Conservation (phyloP, 2,888 invertebrate genomes). For the Torymus tubicola region DNA sequence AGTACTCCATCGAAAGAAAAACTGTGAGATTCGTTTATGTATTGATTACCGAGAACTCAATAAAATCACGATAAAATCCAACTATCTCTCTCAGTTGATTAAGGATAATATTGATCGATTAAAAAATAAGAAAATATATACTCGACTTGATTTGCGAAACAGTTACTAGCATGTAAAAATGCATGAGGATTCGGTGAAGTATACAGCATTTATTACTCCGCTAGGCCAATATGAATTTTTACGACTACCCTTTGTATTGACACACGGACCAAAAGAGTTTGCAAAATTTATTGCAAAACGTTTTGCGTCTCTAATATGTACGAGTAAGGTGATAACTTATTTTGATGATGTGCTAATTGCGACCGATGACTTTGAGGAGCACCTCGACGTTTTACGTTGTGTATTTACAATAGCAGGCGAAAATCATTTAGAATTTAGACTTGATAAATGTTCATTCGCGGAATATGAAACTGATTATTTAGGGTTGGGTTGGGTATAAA, state of each 20-base stretch:
- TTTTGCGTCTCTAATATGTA: background rate
- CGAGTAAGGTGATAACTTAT: background rate
- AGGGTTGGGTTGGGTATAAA: background rate
- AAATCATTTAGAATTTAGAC: background rate
- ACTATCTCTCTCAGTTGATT: background rate
- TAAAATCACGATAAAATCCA: background rate
- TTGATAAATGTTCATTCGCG: background rate
- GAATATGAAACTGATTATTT: background rate
- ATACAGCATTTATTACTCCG: conserved; percentile 39
- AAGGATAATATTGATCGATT: conserved; percentile 1
- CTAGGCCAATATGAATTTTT: conserved; percentile 41
- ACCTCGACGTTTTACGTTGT: background rate
- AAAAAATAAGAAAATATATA: background rate
- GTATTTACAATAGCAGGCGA: conserved; percentile 1
- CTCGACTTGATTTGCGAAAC: conserved; percentile 11
- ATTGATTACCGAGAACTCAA: conserved; percentile 19
- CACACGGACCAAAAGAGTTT: conserved; percentile 40
- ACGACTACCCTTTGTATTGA: conserved; percentile 33
- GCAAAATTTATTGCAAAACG: background rate
- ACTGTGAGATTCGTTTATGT: conserved; percentile 16
- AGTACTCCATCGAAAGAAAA: conserved; percentile 15
- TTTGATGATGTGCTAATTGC: conserved; percentile 10
- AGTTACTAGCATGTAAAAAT: conserved; percentile 46
- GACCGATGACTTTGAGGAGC: background rate
- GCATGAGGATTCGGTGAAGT: conserved; percentile 30